Evolutionary conservation across 1,140 invertebrate genomes (phyloP).

Genomic region (Pygmarrhopalites habei): DNA sequence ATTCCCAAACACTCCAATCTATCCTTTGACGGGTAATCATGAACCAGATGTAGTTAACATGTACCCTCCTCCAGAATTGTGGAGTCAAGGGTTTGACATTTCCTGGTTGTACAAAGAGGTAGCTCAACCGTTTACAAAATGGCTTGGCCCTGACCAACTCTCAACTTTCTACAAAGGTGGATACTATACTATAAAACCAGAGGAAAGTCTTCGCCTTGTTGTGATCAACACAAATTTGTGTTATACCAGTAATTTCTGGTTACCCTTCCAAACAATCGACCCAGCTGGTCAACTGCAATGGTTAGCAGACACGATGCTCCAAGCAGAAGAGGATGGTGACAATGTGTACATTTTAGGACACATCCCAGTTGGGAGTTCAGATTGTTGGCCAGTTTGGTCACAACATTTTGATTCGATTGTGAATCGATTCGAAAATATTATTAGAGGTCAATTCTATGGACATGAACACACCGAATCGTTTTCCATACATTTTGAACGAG

Average conservation of each 20-base stretch:
- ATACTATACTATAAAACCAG: conserved; percentile 49
- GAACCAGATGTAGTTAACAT: conserved; percentile 46
- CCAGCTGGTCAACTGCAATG: conserved; percentile 50
- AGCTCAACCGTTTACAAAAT: conserved; percentile 1
- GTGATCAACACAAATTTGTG: conserved; percentile 53
- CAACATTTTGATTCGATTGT: conserved; percentile 44
- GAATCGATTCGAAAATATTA: conserved; percentile 39
- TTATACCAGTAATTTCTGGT: conserved; percentile 52
- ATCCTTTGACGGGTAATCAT: conserved; percentile 57
- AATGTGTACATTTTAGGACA: conserved; percentile 61
- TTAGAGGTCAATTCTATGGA: conserved; percentile 27
- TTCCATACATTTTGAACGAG: conserved; percentile 26
- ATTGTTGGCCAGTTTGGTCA: conserved; percentile 49
- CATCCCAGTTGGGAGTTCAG: conserved; percentile 53
- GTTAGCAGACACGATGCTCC: conserved; percentile 50
- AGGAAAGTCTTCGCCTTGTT: conserved; percentile 49
- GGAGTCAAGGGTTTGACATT: conserved; percentile 5
- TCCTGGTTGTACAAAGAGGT: conserved; percentile 21
- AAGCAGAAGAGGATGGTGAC: conserved; percentile 52
- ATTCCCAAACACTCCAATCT: conserved; percentile 53
- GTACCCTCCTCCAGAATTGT: conserved; percentile 18
- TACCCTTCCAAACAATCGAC: conserved; percentile 55
- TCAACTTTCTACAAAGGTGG: conserved; percentile 46
- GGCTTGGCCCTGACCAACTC: conserved; percentile 12
- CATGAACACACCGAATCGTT: conserved; percentile 26